phyloP scores from a whole-genome alignment of 30 jellyfish, hydroid and myxozoan species.

The Hydra vulgaris region DNA sequence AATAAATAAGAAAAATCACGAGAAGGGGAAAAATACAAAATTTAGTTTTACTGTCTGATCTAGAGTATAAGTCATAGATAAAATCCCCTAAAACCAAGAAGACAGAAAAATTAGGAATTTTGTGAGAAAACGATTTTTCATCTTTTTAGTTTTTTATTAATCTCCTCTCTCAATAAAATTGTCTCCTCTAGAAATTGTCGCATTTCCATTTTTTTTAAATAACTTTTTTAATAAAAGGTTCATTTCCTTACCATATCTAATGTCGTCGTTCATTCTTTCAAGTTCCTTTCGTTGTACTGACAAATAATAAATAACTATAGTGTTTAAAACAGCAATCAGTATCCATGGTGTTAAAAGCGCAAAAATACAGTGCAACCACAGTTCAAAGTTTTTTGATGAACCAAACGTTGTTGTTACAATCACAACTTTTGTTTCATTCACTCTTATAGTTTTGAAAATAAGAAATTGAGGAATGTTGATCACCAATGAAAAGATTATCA shows the following conservation, averaged over 20 bases:
- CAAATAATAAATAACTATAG: constrained; percentile 43
- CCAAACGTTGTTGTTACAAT: constrained; percentile 43
- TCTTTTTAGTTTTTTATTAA: too few species aligned
- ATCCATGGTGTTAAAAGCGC: constrained; percentile 76
- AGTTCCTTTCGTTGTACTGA: background rate
- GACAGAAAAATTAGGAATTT: too few species aligned
- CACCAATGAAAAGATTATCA: constrained; percentile 31
- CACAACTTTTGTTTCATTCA: constrained; percentile 30
- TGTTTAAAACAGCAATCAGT: constrained; percentile 56
- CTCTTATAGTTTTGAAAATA: constrained; percentile 42
- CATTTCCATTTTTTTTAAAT: too few species aligned
- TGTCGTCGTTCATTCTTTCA: background rate
- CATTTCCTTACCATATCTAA: background rate
- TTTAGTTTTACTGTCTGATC: too few species aligned
- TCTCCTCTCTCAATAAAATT: too few species aligned
- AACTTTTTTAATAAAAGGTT: background rate
- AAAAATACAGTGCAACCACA: constrained; percentile 79
- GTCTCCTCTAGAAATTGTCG: too few species aligned
- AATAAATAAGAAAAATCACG: too few species aligned
- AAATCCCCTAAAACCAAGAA: too few species aligned
- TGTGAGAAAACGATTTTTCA: too few species aligned
- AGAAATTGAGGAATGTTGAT: constrained; percentile 74
- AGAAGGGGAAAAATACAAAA: too few species aligned
- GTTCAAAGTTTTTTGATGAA: constrained; percentile 50
- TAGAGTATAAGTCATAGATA: too few species aligned